Evolutionary conservation across 2,888 invertebrate species (phyloP).

Genomic region (Epirrhoe tristata): DNA sequence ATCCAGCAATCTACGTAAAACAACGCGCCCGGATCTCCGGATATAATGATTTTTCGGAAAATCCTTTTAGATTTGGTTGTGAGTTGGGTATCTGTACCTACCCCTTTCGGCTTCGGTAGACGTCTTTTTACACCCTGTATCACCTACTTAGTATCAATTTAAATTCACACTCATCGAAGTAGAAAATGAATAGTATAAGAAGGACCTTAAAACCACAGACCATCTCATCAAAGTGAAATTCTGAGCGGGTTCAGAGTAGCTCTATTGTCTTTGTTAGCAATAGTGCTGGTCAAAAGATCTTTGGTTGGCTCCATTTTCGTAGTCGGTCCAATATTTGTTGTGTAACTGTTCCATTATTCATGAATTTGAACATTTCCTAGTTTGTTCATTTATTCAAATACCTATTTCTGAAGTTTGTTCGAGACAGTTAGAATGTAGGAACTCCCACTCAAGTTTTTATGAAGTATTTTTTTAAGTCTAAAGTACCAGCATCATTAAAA

Average conservation of each 20-base stretch:
- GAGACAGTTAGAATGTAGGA: slow-evolving; percentile 13
- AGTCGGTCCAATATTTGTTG: slow-evolving; percentile 12
- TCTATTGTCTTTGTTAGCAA: slow-evolving; percentile 15
- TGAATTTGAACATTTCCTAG: slow-evolving; percentile 16
- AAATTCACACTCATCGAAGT: no score
- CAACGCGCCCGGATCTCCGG: no score
- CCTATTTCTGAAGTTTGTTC: slow-evolving; percentile 11
- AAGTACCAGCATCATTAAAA: slow-evolving; percentile 35
- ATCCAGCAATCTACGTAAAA: no score
- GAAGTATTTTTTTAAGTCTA: slow-evolving; percentile 28
- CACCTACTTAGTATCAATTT: no score
- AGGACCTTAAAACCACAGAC: slow-evolving; percentile 16
- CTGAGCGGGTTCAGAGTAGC: slow-evolving; percentile 9
- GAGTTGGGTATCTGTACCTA: no score
- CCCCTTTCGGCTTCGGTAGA: no score
- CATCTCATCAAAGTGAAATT: slow-evolving; percentile 19
- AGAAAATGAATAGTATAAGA: no score
- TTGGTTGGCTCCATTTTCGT: slow-evolving; percentile 14
- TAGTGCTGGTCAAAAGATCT: slow-evolving; percentile 9
- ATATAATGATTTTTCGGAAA: no score
- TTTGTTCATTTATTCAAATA: slow-evolving; percentile 26
- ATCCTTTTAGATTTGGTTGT: no score
- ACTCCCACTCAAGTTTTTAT: slow-evolving; percentile 17
- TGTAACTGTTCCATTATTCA: slow-evolving; percentile 16
- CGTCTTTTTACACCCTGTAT: no score